Conservation (phyloP, 2,797 vertebrate species). For the Gallirallus australis region DNA sequence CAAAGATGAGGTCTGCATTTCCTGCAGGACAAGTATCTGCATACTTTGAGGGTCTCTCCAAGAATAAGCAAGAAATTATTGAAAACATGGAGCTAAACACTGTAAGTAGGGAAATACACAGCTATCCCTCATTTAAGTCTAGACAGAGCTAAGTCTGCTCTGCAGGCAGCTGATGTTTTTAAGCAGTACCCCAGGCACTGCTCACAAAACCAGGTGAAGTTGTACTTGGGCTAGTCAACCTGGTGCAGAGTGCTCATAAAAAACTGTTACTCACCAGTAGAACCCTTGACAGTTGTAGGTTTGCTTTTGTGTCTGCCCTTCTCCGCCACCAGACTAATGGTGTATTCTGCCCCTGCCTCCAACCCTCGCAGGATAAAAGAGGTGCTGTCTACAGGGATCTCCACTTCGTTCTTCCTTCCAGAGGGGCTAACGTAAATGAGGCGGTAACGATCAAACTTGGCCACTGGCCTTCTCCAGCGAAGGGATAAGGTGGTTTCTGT, state of each 20-base stretch:
- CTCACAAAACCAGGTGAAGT: not conserved
- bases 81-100: not conserved
- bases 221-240: not conserved
- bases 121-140: not conserved
- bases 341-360: slow-evolving; percentile 88
- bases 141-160: not conserved
- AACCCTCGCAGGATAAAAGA: slow-evolving; percentile 83
- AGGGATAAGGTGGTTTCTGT: slow-evolving; percentile 87
- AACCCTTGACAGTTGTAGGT: slow-evolving; percentile 80
- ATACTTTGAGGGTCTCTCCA: not conserved
- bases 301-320: slow-evolving; percentile 89
- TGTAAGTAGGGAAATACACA: not conserved
- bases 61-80: not conserved
- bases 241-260: rapidly evolving
- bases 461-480: slow-evolving; percentile 87
- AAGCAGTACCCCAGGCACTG: rapidly evolving
- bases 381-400: slow-evolving; percentile 80
- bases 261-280: slow-evolving; percentile 85
- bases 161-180: not conserved
- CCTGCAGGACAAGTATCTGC: not conserved
- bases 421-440: slow-evolving; percentile 81
- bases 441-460: slow-evolving; percentile 90
- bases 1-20: not conserved
- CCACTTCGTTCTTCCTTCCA: slow-evolving; percentile 80
- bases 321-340: slow-evolving; percentile 86